Evolutionary conservation across 2,888 invertebrate species (phyloP).

Genomic region (Nowickia ferox): DNA sequence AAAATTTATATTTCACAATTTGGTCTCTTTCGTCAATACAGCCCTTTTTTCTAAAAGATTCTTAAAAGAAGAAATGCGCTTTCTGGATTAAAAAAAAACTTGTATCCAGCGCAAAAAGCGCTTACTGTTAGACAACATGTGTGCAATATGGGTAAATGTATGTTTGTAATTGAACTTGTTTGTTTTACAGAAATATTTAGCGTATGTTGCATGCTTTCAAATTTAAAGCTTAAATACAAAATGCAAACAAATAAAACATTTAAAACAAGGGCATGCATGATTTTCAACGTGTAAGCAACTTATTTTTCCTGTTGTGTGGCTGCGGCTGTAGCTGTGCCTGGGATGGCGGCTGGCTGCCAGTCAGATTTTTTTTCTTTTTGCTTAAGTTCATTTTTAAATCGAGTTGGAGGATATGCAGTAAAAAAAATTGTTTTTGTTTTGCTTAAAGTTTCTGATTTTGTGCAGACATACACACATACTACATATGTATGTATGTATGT

Average conservation of each 20-base stretch:
- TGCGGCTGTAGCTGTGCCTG: conserved; percentile 9
- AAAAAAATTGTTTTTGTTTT: conserved; percentile 13
- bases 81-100: neutral
- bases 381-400: conserved; percentile 35
- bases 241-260: conserved; percentile 18
- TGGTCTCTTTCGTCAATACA: too few species aligned
- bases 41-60: too few species aligned
- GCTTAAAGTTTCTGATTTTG: conserved; percentile 24
- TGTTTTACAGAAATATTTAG: conserved; percentile 68
- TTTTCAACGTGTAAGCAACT: conserved; percentile 70
- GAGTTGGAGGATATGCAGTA: conserved; percentile 36
- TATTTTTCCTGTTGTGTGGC: conserved; percentile 69
- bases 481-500: neutral
- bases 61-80: too few species aligned
- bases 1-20: too few species aligned
- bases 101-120: neutral
- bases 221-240: conserved; percentile 27
- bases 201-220: conserved; percentile 58
- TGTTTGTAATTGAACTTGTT: conserved; percentile 64
- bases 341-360: conserved; percentile 30
- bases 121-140: neutral
- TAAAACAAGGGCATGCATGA: conserved; percentile 57
- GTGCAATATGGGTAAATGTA: neutral
- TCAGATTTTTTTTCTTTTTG: conserved; percentile 16
- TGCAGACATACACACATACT: neutral